Evolutionary conservation across 2,113 vertebrate genomes (phyloP).

Genomic region (Nycticorax nycticorax): DNA sequence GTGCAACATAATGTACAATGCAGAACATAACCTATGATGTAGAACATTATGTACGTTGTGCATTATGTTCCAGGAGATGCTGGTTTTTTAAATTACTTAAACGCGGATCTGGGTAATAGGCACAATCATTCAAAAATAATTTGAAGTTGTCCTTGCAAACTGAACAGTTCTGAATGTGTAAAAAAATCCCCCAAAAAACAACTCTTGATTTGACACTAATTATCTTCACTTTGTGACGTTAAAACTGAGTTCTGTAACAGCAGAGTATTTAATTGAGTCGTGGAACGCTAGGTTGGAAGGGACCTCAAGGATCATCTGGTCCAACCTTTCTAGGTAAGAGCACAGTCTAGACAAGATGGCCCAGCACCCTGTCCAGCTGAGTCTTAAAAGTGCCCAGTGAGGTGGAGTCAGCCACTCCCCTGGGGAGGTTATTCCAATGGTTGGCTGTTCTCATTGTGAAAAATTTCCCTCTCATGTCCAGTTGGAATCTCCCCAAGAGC

Average conservation of each 20-base stretch:
- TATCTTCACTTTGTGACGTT: not conserved
- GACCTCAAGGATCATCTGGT: too few relatives aligned
- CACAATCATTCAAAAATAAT: not conserved
- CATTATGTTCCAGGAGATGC: not conserved
- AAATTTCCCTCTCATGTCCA: too few relatives aligned
- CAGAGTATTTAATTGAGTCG: too few relatives aligned
- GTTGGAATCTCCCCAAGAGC: too few relatives aligned
- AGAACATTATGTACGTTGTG: not conserved
- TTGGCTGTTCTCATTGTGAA: too few relatives aligned
- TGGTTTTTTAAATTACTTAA: not conserved
- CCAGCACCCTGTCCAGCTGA: too few relatives aligned
- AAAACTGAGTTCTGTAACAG: not conserved
- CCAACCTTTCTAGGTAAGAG: too few relatives aligned
- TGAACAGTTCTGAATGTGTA: not conserved
- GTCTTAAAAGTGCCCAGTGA: too few relatives aligned
- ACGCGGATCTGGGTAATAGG: not conserved
- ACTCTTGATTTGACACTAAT: not conserved
- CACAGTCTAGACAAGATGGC: too few relatives aligned
- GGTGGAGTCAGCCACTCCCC: too few relatives aligned
- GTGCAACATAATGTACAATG: not conserved
- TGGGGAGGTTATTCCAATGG: too few relatives aligned
- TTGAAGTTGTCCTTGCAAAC: not conserved
- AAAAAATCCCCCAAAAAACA: not conserved
- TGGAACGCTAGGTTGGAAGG: too few relatives aligned
- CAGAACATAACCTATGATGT: not conserved